phyloP scores from a whole-genome alignment of 2,113 vertebrate genomes.

The Microcebus murinus region DNA sequence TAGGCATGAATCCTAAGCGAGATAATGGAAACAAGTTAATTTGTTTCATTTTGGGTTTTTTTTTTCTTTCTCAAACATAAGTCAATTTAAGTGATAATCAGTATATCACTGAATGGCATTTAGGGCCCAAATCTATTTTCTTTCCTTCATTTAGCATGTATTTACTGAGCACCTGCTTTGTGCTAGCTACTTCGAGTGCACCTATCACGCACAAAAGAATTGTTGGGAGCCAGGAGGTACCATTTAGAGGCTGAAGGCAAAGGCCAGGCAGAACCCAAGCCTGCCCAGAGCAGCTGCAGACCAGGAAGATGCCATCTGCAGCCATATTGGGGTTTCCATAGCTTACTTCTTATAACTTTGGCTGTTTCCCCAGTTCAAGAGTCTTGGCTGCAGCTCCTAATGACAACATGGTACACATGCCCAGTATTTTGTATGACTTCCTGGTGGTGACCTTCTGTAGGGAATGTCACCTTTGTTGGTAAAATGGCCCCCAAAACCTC shows the following conservation, averaged over 20 bases:
- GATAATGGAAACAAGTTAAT: neutral
- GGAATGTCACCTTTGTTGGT: neutral
- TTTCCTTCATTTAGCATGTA: neutral
- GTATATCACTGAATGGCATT: neutral
- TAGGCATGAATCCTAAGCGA: neutral
- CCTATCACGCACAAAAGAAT: neutral
- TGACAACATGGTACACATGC: neutral
- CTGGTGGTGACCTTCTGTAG: neutral
- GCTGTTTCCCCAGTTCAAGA: neutral
- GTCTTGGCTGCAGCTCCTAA: neutral
- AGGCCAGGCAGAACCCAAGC: neutral
- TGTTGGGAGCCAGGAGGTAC: neutral
- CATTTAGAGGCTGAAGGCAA: neutral
- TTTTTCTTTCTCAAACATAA: neutral
- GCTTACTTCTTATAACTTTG: neutral
- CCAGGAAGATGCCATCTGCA: neutral
- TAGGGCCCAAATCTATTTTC: slow-evolving; percentile 1
- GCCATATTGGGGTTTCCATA: rapidly evolving
- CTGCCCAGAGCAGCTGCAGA: neutral
- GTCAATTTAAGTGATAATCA: neutral
- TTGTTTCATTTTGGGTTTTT: neutral
- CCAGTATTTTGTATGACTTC: neutral
- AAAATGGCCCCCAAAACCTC: neutral
- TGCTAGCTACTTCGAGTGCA: neutral
- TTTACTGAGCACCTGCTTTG: neutral